A percentile compares a stretch with the other conserved stretches of the same genome.
phyloP scores from a whole-genome alignment of 2,113 vertebrate genomes.

The Carassius gibelio region DNA sequence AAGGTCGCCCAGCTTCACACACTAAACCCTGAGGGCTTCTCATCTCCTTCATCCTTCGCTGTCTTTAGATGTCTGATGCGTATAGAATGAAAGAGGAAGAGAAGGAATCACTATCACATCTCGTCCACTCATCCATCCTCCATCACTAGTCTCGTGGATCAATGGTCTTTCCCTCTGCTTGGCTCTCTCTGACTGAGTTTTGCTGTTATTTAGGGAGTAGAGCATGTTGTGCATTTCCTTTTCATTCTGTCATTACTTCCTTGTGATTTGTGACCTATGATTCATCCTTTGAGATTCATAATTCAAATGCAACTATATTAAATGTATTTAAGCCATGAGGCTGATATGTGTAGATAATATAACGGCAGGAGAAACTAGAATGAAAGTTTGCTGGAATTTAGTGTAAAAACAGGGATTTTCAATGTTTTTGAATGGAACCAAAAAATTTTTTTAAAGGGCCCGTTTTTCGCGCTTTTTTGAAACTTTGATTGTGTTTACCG shows the following conservation, averaged over 20 bases:
- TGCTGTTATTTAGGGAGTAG: background rate
- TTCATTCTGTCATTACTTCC: background rate
- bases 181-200: background rate
- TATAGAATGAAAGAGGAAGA: slow-evolving; percentile 36
- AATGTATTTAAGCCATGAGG: background rate
- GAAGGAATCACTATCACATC: slow-evolving; percentile 39
- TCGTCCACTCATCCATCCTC: slow-evolving; percentile 33
- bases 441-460: no score
- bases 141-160: slow-evolving; percentile 28
- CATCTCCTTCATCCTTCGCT: slow-evolving; percentile 54
- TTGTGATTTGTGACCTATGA: background rate
- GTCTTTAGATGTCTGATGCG: slow-evolving; percentile 49
- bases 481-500: no score
- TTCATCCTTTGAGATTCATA: background rate
- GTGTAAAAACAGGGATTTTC: background rate
- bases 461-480: no score
- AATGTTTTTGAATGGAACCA: background rate
- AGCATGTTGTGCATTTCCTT: background rate
- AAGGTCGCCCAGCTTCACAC: slow-evolving; percentile 73
- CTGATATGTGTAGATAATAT: background rate
- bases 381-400: no score
- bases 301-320: background rate
- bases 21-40: slow-evolving; percentile 61
- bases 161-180: slow-evolving; percentile 11
- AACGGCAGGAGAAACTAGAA: background rate